Base-by-base conservation (phyloP, 2,113 vertebrate genomes). In the Dromaius novaehollandiae region DNA sequence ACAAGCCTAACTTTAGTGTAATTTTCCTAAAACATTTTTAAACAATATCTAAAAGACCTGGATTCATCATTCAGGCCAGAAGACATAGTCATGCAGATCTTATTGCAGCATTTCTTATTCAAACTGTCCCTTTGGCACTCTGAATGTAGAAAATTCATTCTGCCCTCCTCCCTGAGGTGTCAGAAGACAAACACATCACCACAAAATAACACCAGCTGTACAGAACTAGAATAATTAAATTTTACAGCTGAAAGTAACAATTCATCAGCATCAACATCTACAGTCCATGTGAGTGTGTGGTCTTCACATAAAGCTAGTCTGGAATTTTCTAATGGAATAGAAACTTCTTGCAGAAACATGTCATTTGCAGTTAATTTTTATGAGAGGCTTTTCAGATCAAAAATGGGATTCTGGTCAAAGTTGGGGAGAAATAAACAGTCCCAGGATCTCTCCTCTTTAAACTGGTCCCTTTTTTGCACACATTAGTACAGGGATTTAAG, bases 191-290 rank as follows among this genome's bases (percentile, higher is more conserved):
- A 92, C 82, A 82, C 75, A 95, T 96, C 75, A 24, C 70, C 36
- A 70, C 53, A 90, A 82, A 96, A 91, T 93, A 90, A 55, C 20
- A 1, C 46, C 87, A 94, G 68, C 88, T 93, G 78, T 93, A 80
- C 53, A 66, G 78, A 93, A 91, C 1, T 9, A 91, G 80, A 78
- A 53, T 86, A 82, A 84, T 95, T 87, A 93, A 94, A 91, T 95
- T 78, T 82, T 88, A 88, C 84, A 95, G 95, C 94, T 96, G 94
- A 97, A 97, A 94, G 84, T 71, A 78, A 80, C 89, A 95, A 94
- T 96, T 96, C 84, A 81, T 88, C 87, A 88, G 87, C 71, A 89
- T 79, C 88, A 85, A 36, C 74, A 85, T 91, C 82, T 92, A 86
- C 18, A 4, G 11, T 90, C 89, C 46, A 16, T 48, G 48, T 42